Evolutionary conservation across 2,113 vertebrate species (phyloP), one percentile per base, ranked within the genome.

Genomic region (cattle (Bos taurus)): DNA sequence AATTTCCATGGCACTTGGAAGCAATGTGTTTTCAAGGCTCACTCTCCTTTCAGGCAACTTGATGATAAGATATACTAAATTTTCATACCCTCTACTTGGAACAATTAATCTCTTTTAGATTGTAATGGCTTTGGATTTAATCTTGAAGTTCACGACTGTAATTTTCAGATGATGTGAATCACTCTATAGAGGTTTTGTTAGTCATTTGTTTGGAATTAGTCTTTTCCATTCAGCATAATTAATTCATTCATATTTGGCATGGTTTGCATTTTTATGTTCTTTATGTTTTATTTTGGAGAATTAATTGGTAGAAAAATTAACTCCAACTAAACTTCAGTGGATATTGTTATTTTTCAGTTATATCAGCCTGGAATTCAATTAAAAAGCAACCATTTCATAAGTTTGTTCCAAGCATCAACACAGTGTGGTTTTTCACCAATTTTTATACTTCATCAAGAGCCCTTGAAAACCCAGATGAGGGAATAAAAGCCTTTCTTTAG

Each of bases 51-150:
- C 9, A 88, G 48, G 12, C 26, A 64, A 33, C 28, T 33, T 71
- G 33, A 46, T 85, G 33, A 60, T 85, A 87, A 91, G 36, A 59
- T 33, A 26, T 82, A 6, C 33, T 62, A 23, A 78, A 67, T 95
- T 96, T 93, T 96, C 26, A 52, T 90, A 67, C 67, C 36, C 15
- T 88, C 48, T 25, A 52, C 40, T 77, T 59, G 67, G 40, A 86
- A 94, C 91, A 94, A 92, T 56, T 88, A 95, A 90, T 97, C 81
- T 64, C 30, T 90, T 91, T 88, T 50, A 77, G 25, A 60, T 48
- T 90, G 21, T 88, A 94, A 94, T 96, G 96, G 48, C 74, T 95
- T 95, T 90, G 54, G 74, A 97, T 92, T 96, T 95, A 64, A 90
- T 95, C 77, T 82, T 88, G 40, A 96, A 77, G 83, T 96, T 93